These are phyloP conservation scores for Agrochola lychnidis DNA, from an alignment of 2,888 invertebrate species.

Conservation along the genomic window DNA sequence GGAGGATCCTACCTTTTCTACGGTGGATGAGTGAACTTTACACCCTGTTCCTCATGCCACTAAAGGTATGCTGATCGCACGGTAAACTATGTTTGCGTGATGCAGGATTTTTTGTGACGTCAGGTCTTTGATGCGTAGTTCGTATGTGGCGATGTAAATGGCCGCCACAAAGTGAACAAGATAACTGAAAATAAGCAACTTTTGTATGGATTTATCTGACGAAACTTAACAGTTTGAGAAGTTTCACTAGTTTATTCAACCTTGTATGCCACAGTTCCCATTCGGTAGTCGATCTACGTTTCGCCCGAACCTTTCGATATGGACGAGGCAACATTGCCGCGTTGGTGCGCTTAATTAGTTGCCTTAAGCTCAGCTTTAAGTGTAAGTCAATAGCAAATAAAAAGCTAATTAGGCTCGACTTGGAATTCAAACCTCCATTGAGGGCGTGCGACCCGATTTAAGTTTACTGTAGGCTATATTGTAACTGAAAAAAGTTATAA, in stretches of 20 bases:
- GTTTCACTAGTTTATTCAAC: too few species aligned
- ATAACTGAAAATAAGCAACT: neutral
- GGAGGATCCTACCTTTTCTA: too few species aligned
- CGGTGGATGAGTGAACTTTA: too few species aligned
- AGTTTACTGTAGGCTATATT: slow-evolving; percentile 21
- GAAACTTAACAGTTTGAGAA: neutral
- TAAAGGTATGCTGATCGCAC: too few species aligned
- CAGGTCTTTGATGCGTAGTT: too few species aligned
- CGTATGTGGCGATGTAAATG: too few species aligned
- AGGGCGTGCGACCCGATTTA: slow-evolving; percentile 50
- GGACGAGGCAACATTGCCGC: slow-evolving; percentile 10
- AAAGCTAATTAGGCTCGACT: slow-evolving; percentile 55
- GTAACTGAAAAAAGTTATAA: slow-evolving; percentile 20
- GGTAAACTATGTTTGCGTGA: too few species aligned
- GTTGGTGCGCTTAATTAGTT: slow-evolving; percentile 48
- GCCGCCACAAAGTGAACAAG: too few species aligned
- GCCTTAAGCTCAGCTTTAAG: slow-evolving; percentile 43
- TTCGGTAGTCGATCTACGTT: slow-evolving; percentile 13
- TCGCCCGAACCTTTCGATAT: slow-evolving; percentile 27
- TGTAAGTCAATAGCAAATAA: slow-evolving; percentile 60
- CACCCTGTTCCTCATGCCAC: too few species aligned
- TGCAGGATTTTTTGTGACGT: too few species aligned
- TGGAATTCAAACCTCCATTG: slow-evolving; percentile 45
- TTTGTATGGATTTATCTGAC: neutral
- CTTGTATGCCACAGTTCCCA: neutral